Percentiles rank a stretch among this genome's conserved stretches.
phyloP scores from a whole-genome alignment of 2,888 invertebrate species.

The Carpatolechia fugitivella region DNA sequence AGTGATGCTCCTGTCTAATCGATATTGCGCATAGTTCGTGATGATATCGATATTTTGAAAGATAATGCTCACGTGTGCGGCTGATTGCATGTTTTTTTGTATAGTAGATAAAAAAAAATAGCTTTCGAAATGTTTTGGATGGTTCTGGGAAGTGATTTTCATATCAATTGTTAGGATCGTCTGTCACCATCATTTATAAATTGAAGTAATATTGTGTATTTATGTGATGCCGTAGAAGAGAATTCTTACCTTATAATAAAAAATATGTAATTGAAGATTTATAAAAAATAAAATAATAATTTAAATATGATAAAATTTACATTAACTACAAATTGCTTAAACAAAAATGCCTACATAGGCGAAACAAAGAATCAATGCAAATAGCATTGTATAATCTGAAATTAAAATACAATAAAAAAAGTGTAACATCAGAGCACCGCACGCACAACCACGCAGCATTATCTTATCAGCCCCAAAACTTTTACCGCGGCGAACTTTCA shows the following conservation, averaged over 20 bases:
- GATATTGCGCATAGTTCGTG: conserved; percentile 13
- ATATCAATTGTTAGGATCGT: neutral
- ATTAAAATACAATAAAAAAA: neutral
- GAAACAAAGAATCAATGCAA: too few species aligned
- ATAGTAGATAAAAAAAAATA: conserved; percentile 10
- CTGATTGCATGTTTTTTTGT: conserved; percentile 8
- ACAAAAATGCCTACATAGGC: too few species aligned
- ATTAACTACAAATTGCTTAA: too few species aligned
- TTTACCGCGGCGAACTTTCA: conserved; percentile 63
- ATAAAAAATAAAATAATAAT: too few species aligned
- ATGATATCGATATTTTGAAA: conserved; percentile 14
- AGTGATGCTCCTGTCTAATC: conserved; percentile 15
- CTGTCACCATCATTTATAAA: too few species aligned
- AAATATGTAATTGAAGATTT: too few species aligned
- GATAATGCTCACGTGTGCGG: neutral
- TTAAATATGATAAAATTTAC: too few species aligned
- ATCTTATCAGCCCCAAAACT: conserved; percentile 32
- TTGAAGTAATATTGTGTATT: too few species aligned
- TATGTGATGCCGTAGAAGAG: too few species aligned
- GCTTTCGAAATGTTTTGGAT: neutral
- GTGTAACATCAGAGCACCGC: neutral
- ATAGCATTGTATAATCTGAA: neutral
- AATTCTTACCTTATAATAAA: too few species aligned
- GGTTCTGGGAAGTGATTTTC: neutral
- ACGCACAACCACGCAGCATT: conserved; percentile 8